Conservation (phyloP, 2,113 vertebrate species). For the Chaetorhynchus papuensis region DNA sequence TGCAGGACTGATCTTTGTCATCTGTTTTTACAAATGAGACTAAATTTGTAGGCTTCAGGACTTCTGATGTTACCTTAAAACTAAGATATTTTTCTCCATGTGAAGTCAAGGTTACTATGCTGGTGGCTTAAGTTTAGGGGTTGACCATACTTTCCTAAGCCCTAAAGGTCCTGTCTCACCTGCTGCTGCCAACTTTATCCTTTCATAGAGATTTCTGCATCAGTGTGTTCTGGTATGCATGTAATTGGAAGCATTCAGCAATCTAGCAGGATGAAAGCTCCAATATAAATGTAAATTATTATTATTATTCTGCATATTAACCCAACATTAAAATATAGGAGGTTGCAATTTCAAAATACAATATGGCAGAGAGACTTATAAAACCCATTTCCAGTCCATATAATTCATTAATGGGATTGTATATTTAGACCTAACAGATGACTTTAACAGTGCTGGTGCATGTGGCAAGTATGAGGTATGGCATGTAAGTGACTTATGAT, state of each 20-base stretch:
- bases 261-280: neutral
- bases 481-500: neutral
- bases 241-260: neutral
- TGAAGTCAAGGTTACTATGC: neutral
- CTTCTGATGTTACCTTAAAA: neutral
- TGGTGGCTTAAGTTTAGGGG: neutral
- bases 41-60: neutral
- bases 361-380: neutral
- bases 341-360: neutral
- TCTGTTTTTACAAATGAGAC: neutral
- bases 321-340: neutral
- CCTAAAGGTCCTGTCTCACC: neutral
- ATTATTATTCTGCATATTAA: neutral
- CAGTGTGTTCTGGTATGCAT: neutral
- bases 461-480: neutral
- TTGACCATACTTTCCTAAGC: neutral
- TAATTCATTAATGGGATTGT: neutral
- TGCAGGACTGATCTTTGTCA: neutral
- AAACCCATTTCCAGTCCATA: neutral
- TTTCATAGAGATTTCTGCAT: neutral
- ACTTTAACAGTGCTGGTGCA: neutral
- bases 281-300: conserved; percentile 23
- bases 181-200: neutral
- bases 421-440: neutral
- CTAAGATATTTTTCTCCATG: neutral